A percentile compares a stretch with the other conserved stretches of the same genome.
phyloP scores from a whole-genome alignment of 2,888 invertebrate genomes.

The Mactromeris polynyma region DNA sequence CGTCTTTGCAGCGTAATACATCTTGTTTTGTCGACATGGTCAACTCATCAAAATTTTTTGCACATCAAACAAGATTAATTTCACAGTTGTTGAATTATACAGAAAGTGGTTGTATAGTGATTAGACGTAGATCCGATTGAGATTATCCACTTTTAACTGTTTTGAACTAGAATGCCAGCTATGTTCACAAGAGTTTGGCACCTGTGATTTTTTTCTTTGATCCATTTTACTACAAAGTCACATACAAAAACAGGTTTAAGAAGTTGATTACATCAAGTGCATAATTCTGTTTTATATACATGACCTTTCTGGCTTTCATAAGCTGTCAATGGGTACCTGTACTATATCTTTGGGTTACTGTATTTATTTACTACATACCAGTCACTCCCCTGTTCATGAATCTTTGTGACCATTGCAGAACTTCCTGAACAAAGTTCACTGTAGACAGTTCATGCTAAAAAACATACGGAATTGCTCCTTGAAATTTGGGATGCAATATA shows the following conservation, averaged over 20 bases:
- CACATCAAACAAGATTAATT: slow-evolving; percentile 27
- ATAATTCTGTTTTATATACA: not conserved
- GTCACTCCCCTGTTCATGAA: too few species aligned
- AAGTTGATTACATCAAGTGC: slow-evolving; percentile 18
- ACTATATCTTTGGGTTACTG: too few species aligned
- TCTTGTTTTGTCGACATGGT: slow-evolving; percentile 32
- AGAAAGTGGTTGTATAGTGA: slow-evolving; percentile 38
- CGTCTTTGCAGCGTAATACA: slow-evolving; percentile 12
- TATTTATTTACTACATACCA: too few species aligned
- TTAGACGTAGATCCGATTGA: not conserved
- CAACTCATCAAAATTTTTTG: slow-evolving; percentile 41
- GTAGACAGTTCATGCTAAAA: too few species aligned
- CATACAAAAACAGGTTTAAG: slow-evolving; percentile 11
- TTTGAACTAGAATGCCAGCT: slow-evolving; percentile 38
- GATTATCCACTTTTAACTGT: slow-evolving; percentile 35
- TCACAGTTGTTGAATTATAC: slow-evolving; percentile 13
- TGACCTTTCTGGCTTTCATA: not conserved
- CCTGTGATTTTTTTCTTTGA: slow-evolving; percentile 41
- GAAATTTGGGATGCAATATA: too few species aligned
- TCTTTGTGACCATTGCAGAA: not conserved
- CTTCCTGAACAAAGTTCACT: too few species aligned
- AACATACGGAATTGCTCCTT: too few species aligned
- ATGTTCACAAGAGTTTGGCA: slow-evolving; percentile 43
- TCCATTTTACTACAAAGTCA: slow-evolving; percentile 31
- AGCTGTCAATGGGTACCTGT: not conserved